phyloP scores from a whole-genome alignment of 2,888 invertebrate genomes.

The Microdon myrmicae region DNA sequence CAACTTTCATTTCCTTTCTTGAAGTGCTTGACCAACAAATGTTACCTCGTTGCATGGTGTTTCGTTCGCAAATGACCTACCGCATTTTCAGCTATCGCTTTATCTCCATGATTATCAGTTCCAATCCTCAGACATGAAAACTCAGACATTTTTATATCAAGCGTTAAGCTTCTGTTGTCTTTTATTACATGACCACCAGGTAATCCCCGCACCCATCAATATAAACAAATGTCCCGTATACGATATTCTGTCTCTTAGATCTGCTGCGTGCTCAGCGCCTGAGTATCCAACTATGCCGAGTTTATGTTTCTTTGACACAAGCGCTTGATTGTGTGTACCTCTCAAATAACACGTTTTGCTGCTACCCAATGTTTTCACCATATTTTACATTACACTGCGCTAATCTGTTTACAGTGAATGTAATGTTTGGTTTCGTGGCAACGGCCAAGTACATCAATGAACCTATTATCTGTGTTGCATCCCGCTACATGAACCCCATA shows the following conservation, averaged over 20 bases:
- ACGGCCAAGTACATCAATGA: too few relatives aligned
- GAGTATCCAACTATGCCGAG: constrained; percentile 10
- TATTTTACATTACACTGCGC: too few relatives aligned
- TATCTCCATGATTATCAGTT: constrained; percentile 12
- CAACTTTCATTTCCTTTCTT: constrained; percentile 6
- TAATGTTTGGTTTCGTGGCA: too few relatives aligned
- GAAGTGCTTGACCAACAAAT: constrained; percentile 9
- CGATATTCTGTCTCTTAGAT: too few relatives aligned
- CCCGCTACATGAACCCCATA: too few relatives aligned
- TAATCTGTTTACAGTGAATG: too few relatives aligned
- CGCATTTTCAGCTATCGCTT: constrained; percentile 20
- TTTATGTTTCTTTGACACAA: constrained; percentile 3
- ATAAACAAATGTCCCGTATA: too few relatives aligned
- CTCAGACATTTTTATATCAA: constrained; percentile 8
- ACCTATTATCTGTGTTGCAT: too few relatives aligned
- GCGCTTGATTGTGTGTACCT: too few relatives aligned
- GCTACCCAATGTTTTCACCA: too few relatives aligned
- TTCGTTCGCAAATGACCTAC: constrained; percentile 6
- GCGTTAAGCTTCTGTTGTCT: constrained; percentile 5
- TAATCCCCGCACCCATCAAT: too few relatives aligned
- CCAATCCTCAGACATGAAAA: constrained; percentile 8
- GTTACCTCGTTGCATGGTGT: constrained; percentile 13
- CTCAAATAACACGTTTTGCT: constrained; percentile 16
- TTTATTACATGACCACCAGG: too few relatives aligned
- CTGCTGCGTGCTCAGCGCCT: constrained; percentile 11